phyloP scores from a whole-genome alignment of 2,888 invertebrate genomes.

The Paralinhomoeus sp. region DNA sequence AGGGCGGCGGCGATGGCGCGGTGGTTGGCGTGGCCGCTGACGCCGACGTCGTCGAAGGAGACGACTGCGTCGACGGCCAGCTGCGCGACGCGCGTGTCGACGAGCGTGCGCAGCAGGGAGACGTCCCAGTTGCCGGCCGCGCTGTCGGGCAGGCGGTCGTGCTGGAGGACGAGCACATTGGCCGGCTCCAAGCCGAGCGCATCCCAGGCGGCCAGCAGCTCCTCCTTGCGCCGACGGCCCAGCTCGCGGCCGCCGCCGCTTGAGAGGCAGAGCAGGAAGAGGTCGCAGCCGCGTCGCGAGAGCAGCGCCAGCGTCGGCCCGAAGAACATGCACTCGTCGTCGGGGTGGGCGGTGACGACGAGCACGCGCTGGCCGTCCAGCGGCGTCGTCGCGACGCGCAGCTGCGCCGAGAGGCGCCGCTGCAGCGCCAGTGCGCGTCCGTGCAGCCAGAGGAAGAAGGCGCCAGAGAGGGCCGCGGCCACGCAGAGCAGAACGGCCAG shows the following conservation, averaged over 20 bases:
- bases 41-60: slow-evolving; percentile 77
- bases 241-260: slow-evolving; percentile 8
- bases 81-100: slow-evolving; percentile 10
- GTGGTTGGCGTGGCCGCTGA: slow-evolving; percentile 79
- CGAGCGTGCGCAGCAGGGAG: slow-evolving; percentile 24
- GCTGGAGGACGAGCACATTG: slow-evolving; percentile 43
- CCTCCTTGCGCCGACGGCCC: slow-evolving; percentile 40
- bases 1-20: slow-evolving; percentile 12
- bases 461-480: too few relatives aligned
- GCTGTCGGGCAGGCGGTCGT: slow-evolving; percentile 46
- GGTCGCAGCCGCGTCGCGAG: slow-evolving; percentile 2
- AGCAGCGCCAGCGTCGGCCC: slow-evolving; percentile 40
- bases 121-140: slow-evolving; percentile 52
- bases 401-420: too few relatives aligned
- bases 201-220: slow-evolving; percentile 56
- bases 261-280: slow-evolving; percentile 14
- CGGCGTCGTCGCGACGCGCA: too few relatives aligned
- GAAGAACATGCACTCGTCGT: slow-evolving; percentile 98
- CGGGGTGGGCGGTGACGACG: slow-evolving; percentile 77
- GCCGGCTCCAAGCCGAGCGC: slow-evolving; percentile 52
- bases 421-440: too few relatives aligned
- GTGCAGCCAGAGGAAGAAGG: too few relatives aligned
- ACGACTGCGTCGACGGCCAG: slow-evolving; percentile 35
- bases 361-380: too few relatives aligned
- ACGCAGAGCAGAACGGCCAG: too few relatives aligned